These are phyloP conservation scores for Minunthozetes semirufus DNA, from an alignment of 2,888 invertebrate genomes.

Conservation along the genomic window DNA sequence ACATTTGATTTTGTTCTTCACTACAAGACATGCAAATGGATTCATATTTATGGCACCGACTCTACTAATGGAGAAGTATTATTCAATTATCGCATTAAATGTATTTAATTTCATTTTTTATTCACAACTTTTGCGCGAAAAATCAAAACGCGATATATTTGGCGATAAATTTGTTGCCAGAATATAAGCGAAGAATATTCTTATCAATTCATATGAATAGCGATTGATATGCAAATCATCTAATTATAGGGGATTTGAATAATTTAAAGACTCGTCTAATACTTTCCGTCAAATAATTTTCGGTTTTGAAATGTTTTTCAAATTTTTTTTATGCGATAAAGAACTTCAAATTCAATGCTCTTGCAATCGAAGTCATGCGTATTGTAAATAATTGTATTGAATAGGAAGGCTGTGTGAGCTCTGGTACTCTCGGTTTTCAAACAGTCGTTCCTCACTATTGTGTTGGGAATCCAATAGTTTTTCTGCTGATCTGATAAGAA, in stretches of 20 bases:
- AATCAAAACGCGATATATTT: no score
- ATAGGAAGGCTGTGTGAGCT: background rate
- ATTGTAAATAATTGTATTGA: slow-evolving; percentile 1
- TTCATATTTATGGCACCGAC: background rate
- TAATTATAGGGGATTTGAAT: no score
- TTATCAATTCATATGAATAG: no score
- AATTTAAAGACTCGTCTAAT: no score
- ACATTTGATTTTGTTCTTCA: background rate
- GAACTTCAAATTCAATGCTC: no score
- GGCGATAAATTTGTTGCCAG: no score
- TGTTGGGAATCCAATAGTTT: slow-evolving; percentile 5
- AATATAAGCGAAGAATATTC: no score
- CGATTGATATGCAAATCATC: no score
- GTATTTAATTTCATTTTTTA: background rate
- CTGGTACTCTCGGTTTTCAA: background rate
- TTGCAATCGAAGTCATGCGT: slow-evolving; percentile 5
- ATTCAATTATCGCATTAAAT: background rate
- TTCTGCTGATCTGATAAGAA: no score
- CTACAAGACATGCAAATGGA: background rate
- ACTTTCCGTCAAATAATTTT: no score
- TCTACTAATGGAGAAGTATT: background rate
- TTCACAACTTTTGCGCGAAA: background rate
- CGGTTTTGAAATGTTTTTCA: no score
- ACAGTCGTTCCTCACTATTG: background rate
- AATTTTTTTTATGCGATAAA: no score